These are phyloP conservation scores for Mycalesis mineus DNA, from an alignment of 2,888 invertebrate genomes.

Conservation along the genomic window DNA sequence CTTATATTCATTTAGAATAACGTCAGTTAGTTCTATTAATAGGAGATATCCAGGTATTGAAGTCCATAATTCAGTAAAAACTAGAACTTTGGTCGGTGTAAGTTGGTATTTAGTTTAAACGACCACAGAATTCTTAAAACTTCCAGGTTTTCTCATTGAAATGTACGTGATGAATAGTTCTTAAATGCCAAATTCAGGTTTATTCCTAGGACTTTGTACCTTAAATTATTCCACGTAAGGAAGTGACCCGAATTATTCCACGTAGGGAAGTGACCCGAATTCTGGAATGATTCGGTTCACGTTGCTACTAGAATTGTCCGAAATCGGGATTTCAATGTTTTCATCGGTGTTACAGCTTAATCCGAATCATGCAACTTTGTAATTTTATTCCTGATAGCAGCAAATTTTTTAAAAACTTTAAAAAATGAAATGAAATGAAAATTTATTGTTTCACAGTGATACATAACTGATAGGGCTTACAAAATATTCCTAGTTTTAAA, in stretches of 20 bases:
- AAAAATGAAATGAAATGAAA: too few relatives aligned
- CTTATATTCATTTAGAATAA: too few relatives aligned
- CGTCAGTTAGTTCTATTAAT: too few relatives aligned
- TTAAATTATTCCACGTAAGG: neutral
- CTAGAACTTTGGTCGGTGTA: too few relatives aligned
- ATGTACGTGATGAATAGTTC: neutral
- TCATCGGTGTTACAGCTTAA: slow-evolving; percentile 1
- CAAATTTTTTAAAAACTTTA: too few relatives aligned
- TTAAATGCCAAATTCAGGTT: neutral
- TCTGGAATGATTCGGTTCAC: neutral
- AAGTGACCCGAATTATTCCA: neutral
- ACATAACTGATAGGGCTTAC: too few relatives aligned
- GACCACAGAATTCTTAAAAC: neutral
- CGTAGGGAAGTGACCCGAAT: neutral
- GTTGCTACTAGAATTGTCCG: neutral
- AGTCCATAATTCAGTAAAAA: too few relatives aligned
- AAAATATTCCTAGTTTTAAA: too few relatives aligned
- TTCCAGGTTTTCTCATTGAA: neutral
- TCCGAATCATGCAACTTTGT: neutral
- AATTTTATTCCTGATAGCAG: too few relatives aligned
- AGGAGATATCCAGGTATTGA: too few relatives aligned
- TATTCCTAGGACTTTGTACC: neutral
- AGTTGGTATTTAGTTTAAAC: too few relatives aligned
- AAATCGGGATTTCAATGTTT: neutral
- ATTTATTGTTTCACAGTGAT: too few relatives aligned